Conservation (phyloP, 2,113 vertebrate genomes). For the Cinclus cinclus region DNA sequence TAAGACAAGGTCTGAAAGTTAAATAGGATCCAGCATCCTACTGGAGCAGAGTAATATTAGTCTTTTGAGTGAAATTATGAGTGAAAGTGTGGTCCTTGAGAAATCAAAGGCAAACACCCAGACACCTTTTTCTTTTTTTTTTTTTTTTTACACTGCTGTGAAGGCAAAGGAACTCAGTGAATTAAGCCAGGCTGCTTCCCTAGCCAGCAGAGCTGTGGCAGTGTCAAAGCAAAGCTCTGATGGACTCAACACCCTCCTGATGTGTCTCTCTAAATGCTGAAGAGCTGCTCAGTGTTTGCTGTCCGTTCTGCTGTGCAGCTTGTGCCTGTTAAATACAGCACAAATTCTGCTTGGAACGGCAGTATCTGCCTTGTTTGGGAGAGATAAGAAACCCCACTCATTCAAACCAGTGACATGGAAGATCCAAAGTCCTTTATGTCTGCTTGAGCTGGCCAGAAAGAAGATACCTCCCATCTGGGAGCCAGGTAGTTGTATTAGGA, state of each 20-base stretch:
- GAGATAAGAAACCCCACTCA: neutral
- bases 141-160: neutral
- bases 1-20: conserved; percentile 63
- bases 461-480: neutral
- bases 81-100: conserved; percentile 6
- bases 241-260: neutral
- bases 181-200: neutral
- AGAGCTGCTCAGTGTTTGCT: neutral
- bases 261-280: neutral
- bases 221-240: neutral
- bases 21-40: conserved; percentile 42
- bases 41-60: conserved; percentile 32
- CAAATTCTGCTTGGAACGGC: neutral
- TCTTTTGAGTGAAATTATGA: conserved; percentile 37
- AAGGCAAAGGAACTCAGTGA: neutral
- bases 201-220: neutral
- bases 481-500: neutral
- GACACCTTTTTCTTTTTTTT: neutral
- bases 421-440: neutral
- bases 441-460: neutral
- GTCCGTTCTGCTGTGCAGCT: neutral
- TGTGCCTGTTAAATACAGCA: neutral
- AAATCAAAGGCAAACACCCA: conserved; percentile 28
- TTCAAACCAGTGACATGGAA: neutral
- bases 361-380: neutral